Evolutionary conservation across 2,797 vertebrate genomes (phyloP).

Genomic region (Anguilla obscura): DNA sequence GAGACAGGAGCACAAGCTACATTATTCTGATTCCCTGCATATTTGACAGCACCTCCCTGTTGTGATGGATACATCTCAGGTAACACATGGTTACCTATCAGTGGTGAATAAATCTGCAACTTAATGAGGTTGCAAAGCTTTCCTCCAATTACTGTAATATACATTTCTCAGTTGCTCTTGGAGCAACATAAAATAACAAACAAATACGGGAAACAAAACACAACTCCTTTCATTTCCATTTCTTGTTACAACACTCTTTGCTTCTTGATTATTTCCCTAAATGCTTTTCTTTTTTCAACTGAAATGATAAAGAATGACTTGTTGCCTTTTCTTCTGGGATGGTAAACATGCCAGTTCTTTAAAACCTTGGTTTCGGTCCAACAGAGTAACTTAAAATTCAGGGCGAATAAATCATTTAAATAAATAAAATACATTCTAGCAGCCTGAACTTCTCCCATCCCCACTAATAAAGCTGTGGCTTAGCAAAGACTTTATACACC

Average conservation of each 20-base stretch:
- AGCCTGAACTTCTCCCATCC: constrained; percentile 25
- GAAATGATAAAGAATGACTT: constrained; percentile 5
- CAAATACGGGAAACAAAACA: constrained; percentile 30
- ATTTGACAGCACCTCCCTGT: constrained; percentile 34
- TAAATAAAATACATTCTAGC: constrained; percentile 17
- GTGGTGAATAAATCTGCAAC: constrained; percentile 28
- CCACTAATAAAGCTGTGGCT: constrained; percentile 23
- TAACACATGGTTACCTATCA: constrained; percentile 34
- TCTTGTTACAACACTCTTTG: constrained; percentile 10
- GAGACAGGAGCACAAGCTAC: background rate
- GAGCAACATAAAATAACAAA: constrained; percentile 25
- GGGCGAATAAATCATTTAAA: constrained; percentile 16
- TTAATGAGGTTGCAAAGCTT: constrained; percentile 25
- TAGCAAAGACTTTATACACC: constrained; percentile 33
- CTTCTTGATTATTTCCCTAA: constrained; percentile 7
- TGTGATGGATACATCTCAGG: constrained; percentile 39
- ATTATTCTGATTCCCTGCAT: constrained; percentile 20
- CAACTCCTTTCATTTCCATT: constrained; percentile 20
- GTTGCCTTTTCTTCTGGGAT: constrained; percentile 13
- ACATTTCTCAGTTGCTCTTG: constrained; percentile 37
- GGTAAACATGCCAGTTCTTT: constrained; percentile 19
- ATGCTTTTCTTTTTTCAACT: constrained; percentile 13
- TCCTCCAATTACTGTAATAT: constrained; percentile 23
- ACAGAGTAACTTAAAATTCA: background rate
- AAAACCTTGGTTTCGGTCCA: constrained; percentile 6